Evolutionary conservation across 2,888 invertebrate genomes (phyloP).

Genomic region (Stratiomys singularior): DNA sequence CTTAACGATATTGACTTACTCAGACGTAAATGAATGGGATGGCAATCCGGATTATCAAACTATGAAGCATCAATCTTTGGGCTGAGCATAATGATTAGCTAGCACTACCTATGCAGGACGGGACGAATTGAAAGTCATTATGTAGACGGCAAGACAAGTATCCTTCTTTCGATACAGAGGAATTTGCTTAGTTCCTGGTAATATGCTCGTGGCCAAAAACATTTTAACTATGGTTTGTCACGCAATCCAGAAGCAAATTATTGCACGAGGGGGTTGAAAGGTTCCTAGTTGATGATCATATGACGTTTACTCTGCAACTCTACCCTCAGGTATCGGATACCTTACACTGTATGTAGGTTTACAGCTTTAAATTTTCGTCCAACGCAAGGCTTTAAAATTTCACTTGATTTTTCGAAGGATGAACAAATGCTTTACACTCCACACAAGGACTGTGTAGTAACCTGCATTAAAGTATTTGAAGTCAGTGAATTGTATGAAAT

Average conservation of each 20-base stretch:
- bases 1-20: background rate
- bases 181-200: constrained; percentile 20
- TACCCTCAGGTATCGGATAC: no score
- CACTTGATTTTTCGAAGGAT: no score
- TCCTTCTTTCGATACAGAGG: constrained; percentile 38
- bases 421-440: no score
- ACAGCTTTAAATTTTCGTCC: no score
- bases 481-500: no score
- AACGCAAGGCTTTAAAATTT: no score
- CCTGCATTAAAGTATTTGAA: no score
- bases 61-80: constrained; percentile 1
- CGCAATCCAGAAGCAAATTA: constrained; percentile 32
- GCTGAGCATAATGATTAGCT: constrained; percentile 13
- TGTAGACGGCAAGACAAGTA: background rate
- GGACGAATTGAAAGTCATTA: constrained; percentile 7
- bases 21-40: no score
- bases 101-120: background rate
- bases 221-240: constrained; percentile 36
- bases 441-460: no score
- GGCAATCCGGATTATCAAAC: background rate
- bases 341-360: no score
- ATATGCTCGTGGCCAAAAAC: constrained; percentile 8
- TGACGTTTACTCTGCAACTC: no score
- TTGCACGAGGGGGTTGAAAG: background rate
- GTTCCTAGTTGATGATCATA: no score